Conservation (phyloP, 92 coral and sea anemone species). For the Epizoanthus illoricatus region DNA sequence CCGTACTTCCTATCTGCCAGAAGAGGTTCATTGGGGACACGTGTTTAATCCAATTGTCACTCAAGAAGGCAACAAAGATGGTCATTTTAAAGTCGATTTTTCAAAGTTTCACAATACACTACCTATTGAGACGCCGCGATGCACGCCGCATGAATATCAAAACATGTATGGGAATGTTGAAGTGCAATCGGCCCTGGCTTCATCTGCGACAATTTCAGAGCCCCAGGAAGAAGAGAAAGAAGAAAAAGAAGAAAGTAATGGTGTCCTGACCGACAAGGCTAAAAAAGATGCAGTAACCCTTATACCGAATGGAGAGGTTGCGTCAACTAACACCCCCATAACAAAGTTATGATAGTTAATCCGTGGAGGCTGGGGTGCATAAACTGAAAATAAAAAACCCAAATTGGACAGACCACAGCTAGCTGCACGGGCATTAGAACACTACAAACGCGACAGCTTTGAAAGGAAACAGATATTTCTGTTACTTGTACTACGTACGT, state of each 20-base stretch:
- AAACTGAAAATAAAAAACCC: neutral
- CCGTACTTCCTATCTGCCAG: constrained; percentile 74
- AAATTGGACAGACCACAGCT: too few species aligned
- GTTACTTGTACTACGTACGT: too few species aligned
- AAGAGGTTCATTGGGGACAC: constrained; percentile 82
- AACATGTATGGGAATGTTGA: constrained; percentile 28
- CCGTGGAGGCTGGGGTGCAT: neutral
- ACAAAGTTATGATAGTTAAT: constrained; percentile 7
- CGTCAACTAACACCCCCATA: neutral
- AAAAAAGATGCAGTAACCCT: constrained; percentile 5
- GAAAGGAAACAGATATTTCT: too few species aligned
- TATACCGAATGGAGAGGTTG: constrained; percentile 5
- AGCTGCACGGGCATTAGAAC: too few species aligned
- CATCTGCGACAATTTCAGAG: constrained; percentile 6
- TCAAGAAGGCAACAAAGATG: constrained; percentile 37
- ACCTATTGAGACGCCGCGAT: constrained; percentile 42
- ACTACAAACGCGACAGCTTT: too few species aligned
- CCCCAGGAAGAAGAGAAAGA: constrained; percentile 18
- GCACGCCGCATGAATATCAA: constrained; percentile 55
- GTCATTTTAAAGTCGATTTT: constrained; percentile 39
- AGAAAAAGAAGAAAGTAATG: constrained; percentile 14
- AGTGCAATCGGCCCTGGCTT: neutral
- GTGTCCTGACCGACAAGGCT: constrained; percentile 2
- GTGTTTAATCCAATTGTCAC: constrained; percentile 54
- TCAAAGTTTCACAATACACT: constrained; percentile 48